Evolutionary conservation across 1,140 invertebrate genomes (phyloP).

Genomic region (Aphis craccivora): DNA sequence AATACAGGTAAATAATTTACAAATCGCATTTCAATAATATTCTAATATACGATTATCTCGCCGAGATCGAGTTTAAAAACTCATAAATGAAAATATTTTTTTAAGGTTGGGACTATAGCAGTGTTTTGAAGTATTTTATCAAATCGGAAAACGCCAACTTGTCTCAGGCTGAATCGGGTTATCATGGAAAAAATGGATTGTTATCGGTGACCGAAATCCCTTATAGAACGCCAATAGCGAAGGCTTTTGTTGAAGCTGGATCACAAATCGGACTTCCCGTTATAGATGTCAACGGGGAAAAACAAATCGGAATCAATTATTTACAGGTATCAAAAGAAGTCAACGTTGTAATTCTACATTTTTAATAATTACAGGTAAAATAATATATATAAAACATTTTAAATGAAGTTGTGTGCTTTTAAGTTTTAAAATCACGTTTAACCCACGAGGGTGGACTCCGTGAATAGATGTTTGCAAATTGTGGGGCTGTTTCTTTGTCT

Average conservation of each 20-base stretch:
- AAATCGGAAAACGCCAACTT: constrained; percentile 65
- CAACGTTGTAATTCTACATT: not conserved
- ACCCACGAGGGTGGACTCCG: too few species aligned
- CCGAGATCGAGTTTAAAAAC: not conserved
- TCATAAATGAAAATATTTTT: not conserved
- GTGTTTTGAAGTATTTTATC: constrained; percentile 68
- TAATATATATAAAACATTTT: too few species aligned
- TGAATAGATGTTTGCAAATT: too few species aligned
- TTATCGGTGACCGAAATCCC: constrained; percentile 74
- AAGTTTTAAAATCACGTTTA: too few species aligned
- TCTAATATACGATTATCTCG: not conserved
- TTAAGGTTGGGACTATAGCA: constrained; percentile 67
- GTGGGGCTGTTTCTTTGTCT: too few species aligned
- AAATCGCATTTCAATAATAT: constrained; percentile 64
- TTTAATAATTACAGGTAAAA: too few species aligned
- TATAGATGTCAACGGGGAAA: constrained; percentile 69
- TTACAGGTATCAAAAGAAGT: constrained; percentile 66
- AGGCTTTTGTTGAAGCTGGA: constrained; percentile 68
- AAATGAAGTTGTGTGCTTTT: not conserved
- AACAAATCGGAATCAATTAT: constrained; percentile 72
- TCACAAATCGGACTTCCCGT: constrained; percentile 68
- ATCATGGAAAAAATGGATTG: constrained; percentile 70
- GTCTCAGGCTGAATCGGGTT: not conserved
- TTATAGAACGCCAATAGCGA: constrained; percentile 69
- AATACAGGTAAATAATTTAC: constrained; percentile 72